phyloP scores from a whole-genome alignment of 2,113 vertebrate genomes.

The Meriones unguiculatus region DNA sequence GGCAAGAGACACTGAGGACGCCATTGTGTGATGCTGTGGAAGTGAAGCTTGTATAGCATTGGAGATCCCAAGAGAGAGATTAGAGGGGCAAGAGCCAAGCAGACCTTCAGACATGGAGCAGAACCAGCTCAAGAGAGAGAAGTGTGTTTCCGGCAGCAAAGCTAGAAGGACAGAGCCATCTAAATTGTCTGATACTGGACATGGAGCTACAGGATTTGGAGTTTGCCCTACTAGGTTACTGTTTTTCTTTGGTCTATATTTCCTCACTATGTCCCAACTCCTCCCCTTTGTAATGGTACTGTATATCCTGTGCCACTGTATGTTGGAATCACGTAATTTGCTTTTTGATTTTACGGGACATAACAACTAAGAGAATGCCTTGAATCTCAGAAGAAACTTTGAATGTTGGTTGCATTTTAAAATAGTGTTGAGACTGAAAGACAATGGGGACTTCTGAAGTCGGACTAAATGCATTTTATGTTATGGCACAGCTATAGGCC shows the following conservation, averaged over 20 bases:
- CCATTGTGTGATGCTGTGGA: background rate
- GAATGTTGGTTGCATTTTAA: background rate
- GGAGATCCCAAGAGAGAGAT: background rate
- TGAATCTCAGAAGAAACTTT: background rate
- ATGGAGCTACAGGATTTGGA: background rate
- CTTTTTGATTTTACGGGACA: background rate
- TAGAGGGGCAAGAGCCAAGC: background rate
- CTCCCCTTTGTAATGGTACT: background rate
- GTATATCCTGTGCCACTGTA: background rate
- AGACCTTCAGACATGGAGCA: background rate
- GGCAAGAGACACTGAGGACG: background rate
- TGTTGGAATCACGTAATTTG: background rate
- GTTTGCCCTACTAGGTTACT: background rate
- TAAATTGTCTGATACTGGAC: background rate
- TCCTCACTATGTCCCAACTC: background rate
- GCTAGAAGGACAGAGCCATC: background rate
- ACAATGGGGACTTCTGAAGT: background rate
- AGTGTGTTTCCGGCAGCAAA: background rate
- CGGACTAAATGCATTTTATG: background rate
- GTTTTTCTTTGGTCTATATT: background rate
- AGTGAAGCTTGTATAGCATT: background rate
- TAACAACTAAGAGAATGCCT: background rate
- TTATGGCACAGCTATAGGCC: background rate
- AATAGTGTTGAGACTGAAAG: background rate
- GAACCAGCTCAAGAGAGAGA: background rate